phyloP scores from a whole-genome alignment of 2,113 vertebrate genomes.

The Epinephelus cyanopodus region DNA sequence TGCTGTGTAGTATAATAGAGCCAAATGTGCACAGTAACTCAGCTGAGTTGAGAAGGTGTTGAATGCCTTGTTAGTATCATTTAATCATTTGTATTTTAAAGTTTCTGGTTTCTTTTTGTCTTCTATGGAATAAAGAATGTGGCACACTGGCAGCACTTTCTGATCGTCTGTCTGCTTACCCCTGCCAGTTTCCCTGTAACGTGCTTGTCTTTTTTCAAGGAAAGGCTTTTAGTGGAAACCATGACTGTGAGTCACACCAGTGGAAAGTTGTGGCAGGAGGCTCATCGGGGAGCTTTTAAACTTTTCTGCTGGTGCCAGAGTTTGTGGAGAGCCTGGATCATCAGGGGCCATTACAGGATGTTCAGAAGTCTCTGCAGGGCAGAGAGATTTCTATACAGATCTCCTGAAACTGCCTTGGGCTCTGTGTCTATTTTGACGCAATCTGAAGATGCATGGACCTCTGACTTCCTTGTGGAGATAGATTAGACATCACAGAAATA shows the following conservation, averaged over 20 bases:
- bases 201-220: slow-evolving; percentile 21
- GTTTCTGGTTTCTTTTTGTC: neutral
- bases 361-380: neutral
- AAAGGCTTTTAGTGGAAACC: slow-evolving; percentile 45
- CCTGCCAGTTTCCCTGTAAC: slow-evolving; percentile 10
- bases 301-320: slow-evolving; percentile 44
- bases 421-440: neutral
- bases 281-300: slow-evolving; percentile 36
- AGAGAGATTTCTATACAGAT: neutral
- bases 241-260: slow-evolving; percentile 51
- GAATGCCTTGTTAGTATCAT: neutral
- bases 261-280: slow-evolving; percentile 58
- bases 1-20: neutral
- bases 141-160: slow-evolving; percentile 17
- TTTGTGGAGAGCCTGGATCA: slow-evolving; percentile 35
- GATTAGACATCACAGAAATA: slow-evolving; percentile 2
- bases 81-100: neutral
- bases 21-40: neutral
- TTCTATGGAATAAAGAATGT: slow-evolving; percentile 26
- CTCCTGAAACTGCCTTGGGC: slow-evolving; percentile 15
- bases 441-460: neutral
- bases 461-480: neutral
- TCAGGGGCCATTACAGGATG: slow-evolving; percentile 16
- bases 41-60: neutral
- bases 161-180: slow-evolving; percentile 36